Base-by-base conservation (phyloP, 2,113 vertebrate genomes). In the Oncorhynchus keta region DNA sequence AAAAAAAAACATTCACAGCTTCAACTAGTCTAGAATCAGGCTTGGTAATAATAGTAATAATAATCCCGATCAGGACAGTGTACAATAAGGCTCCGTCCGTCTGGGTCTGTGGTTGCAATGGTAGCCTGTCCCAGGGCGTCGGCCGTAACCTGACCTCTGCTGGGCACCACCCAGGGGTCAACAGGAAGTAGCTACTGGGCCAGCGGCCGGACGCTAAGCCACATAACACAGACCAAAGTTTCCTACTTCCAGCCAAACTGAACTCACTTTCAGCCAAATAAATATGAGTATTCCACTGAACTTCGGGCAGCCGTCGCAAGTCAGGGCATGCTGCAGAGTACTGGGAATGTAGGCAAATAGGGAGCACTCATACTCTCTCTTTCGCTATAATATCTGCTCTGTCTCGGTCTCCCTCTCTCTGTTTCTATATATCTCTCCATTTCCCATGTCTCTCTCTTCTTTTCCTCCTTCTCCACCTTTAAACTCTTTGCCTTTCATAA, bases 161-260 rank as follows among this genome's bases (percentile, higher is more conserved):
- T 55, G 77, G 77, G 70, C 81, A 81, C 80, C 89, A 81, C 84
- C 83, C 85, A 81, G 79, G 85, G 91, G 91, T 93, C 91, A 89
- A 76, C 81, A 85, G 89, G 87, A 88, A 89, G 86, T 83, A 55
- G 75, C 82, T 4, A 67, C 61, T 61, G 20, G 28, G 81, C 72
- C 72, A 72, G 65, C 64, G 28, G 77, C 68, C 66, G 74, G 75
- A 77, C 77, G 16, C 69, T 77, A 83, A 85, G 68, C 72, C 57
- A 81, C 81, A 73, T 68, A 75, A 77, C 70, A 81, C 61, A 6
- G 62, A 77, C 65, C 73, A 66, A 67, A 12, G 39, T 76, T 77
- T 65, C 79, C 35, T 24, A 57, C 64, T 68, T 20, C 62, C 48
- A 82, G 82, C 68, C 79, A 79, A 73, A 74, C 80, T 74, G 73